Conservation (phyloP, 2,797 vertebrate genomes). For the Catharus ustulatus region DNA sequence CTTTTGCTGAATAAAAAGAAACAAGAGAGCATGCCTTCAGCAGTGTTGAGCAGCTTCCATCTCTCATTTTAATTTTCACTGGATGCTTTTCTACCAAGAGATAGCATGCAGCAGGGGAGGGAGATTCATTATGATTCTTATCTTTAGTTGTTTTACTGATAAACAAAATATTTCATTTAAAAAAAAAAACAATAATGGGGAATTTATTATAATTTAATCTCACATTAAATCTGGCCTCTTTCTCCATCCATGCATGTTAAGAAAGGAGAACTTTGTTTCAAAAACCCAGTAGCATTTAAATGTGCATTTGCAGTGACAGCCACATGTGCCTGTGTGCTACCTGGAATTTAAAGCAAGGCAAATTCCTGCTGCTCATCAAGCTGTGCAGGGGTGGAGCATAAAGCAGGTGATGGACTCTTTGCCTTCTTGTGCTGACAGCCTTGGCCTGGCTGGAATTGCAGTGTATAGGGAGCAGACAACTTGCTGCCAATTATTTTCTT, state of each 20-base stretch:
- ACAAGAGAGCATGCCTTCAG: background rate
- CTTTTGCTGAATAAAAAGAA: conserved; percentile 55
- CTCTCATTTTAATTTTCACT: conserved; percentile 54
- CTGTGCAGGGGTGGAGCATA: background rate
- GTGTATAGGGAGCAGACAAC: background rate
- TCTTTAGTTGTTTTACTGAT: conserved; percentile 3
- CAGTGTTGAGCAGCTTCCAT: conserved; percentile 13
- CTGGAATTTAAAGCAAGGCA: background rate
- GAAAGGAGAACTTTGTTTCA: background rate
- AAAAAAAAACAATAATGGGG: background rate
- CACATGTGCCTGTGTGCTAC: rapidly evolving
- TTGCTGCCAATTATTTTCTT: background rate
- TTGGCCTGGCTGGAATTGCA: background rate
- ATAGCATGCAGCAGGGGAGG: background rate
- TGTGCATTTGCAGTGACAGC: background rate
- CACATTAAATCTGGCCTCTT: background rate
- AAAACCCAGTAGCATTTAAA: background rate
- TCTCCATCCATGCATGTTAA: background rate
- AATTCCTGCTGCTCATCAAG: background rate
- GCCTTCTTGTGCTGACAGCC: background rate
- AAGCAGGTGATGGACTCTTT: background rate
- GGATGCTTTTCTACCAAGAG: conserved; percentile 1
- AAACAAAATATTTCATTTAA: conserved; percentile 8
- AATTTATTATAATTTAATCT: conserved; percentile 23
- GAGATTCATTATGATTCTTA: conserved; percentile 16